Evolutionary conservation across 64 coral and sea anemone species (phyloP).

Genomic region (Pocillopora verrucosa): DNA sequence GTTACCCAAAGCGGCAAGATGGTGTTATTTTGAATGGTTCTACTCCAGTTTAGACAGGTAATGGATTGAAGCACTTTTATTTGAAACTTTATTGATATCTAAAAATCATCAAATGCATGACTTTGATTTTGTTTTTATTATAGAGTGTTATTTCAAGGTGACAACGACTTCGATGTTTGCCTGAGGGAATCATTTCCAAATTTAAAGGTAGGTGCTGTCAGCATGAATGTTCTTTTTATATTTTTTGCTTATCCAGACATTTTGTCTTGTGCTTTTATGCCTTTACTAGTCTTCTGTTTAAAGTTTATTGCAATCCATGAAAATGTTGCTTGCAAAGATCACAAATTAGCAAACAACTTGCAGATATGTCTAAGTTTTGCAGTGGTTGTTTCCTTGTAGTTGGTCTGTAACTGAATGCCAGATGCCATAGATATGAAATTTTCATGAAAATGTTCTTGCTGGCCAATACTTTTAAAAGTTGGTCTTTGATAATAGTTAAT

Average conservation of each 20-base stretch:
- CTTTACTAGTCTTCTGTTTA: too few relatives aligned
- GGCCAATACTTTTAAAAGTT: too few relatives aligned
- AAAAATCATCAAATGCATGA: neutral
- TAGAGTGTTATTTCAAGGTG: constrained; percentile 90
- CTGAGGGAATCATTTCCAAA: constrained; percentile 91
- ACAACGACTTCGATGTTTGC: constrained; percentile 94
- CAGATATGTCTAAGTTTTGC: too few relatives aligned
- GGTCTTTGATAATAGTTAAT: too few relatives aligned
- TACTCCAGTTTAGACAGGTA: constrained; percentile 97
- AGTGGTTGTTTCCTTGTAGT: too few relatives aligned
- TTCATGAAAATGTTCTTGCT: too few relatives aligned
- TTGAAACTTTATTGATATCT: neutral
- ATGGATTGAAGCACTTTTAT: neutral
- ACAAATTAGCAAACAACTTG: too few relatives aligned
- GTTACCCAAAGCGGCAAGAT: constrained; percentile 92
- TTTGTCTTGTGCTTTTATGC: neutral
- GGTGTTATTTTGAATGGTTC: constrained; percentile 99
- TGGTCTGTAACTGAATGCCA: too few relatives aligned
- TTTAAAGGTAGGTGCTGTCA: constrained; percentile 63
- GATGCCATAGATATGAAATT: too few relatives aligned
- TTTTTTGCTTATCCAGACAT: neutral
- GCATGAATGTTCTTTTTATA: neutral
- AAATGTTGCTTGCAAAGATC: too few relatives aligned
- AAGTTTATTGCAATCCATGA: too few relatives aligned
- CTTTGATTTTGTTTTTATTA: neutral